Evolutionary conservation across 1,140 invertebrate species (phyloP).

Genomic region (Nephila pilipes): DNA sequence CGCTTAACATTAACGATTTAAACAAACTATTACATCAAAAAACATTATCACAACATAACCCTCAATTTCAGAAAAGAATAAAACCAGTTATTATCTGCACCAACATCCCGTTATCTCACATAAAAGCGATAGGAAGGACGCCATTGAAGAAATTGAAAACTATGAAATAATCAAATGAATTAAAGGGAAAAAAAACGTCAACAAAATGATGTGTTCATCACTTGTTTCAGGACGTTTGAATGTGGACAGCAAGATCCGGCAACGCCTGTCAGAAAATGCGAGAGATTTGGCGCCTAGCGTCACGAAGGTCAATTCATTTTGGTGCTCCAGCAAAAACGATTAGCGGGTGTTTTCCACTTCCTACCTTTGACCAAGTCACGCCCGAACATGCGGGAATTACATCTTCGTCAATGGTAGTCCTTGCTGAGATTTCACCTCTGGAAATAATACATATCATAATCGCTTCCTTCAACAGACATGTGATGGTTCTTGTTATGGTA

Average conservation of each 20-base stretch:
- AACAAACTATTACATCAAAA: neutral
- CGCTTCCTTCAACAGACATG: neutral
- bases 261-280: neutral
- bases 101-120: neutral
- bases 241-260: neutral
- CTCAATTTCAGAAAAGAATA: neutral
- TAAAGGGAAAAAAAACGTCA: neutral
- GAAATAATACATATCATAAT: neutral
- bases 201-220: neutral
- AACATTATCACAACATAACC: neutral
- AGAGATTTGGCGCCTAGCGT: neutral
- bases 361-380: slow-evolving; percentile 15
- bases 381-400: neutral
- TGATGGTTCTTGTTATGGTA: neutral
- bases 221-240: neutral
- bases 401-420: slow-evolving; percentile 9
- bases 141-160: neutral
- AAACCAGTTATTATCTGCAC: neutral
- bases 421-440: neutral
- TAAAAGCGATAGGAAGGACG: neutral
- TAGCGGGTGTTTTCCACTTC: neutral
- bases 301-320: slow-evolving; percentile 16
- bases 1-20: neutral
- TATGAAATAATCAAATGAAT: neutral
- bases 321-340: neutral